phyloP scores from a whole-genome alignment of 2,113 vertebrate genomes.

The Crotophaga sulcirostris region DNA sequence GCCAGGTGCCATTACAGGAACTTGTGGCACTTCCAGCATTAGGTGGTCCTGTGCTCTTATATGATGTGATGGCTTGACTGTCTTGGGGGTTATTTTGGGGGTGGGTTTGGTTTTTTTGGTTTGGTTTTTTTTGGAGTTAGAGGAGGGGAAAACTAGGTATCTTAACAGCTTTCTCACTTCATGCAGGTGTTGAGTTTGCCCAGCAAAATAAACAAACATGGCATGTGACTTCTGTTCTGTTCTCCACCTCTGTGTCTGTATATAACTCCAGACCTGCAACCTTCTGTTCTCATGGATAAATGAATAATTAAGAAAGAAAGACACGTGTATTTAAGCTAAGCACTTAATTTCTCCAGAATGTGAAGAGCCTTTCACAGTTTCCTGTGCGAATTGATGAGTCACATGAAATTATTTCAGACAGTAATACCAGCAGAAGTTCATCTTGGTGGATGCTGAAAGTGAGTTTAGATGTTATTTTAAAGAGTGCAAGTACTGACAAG shows the following conservation, averaged over 20 bases:
- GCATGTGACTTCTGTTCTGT: not conserved
- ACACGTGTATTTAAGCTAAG: constrained; percentile 51
- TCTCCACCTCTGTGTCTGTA: not conserved
- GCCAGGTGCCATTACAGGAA: not conserved
- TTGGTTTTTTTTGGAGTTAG: not conserved
- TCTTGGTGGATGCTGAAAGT: not conserved
- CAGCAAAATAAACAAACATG: not conserved
- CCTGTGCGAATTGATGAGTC: constrained; percentile 57
- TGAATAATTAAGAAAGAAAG: constrained; percentile 69
- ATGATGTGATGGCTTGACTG: not conserved
- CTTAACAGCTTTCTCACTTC: not conserved
- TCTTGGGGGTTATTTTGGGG: not conserved
- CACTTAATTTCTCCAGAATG: constrained; percentile 64
- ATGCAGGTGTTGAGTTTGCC: not conserved
- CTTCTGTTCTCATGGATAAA: constrained; percentile 51
- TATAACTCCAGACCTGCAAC: constrained; percentile 28
- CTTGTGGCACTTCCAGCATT: not conserved
- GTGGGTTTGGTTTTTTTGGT: not conserved
- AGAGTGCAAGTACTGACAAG: not conserved
- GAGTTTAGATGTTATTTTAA: constrained; percentile 5
- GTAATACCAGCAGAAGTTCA: constrained; percentile 9
- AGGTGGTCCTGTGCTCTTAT: not conserved
- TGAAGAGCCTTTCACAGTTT: constrained; percentile 15
- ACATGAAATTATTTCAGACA: constrained; percentile 44
- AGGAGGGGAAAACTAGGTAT: not conserved